Conservation (phyloP, 2,113 vertebrate genomes). For the Oxygymnocypris stewartii region DNA sequence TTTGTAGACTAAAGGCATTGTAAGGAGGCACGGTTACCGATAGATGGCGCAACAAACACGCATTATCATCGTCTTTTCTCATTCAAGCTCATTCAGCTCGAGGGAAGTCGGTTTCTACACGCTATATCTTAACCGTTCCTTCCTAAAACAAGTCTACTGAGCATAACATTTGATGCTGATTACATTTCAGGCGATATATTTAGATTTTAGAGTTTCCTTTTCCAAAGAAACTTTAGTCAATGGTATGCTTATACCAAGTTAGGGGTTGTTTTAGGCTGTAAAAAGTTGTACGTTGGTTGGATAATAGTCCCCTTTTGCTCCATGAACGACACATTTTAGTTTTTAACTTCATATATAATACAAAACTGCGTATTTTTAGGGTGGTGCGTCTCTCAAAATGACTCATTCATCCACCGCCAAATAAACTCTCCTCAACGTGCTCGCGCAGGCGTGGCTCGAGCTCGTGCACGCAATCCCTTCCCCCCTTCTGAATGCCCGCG, state of each 20-base stretch:
- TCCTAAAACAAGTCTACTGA: neutral
- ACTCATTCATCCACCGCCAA: slow-evolving; percentile 35
- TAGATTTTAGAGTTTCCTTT: neutral
- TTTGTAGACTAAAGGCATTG: neutral
- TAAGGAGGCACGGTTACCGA: neutral
- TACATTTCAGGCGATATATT: neutral
- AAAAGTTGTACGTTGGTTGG: neutral
- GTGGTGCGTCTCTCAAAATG: slow-evolving; percentile 16
- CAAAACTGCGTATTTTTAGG: slow-evolving; percentile 31
- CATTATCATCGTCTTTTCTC: neutral
- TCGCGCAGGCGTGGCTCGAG: slow-evolving; percentile 78
- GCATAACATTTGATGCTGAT: neutral
- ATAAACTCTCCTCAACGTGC: slow-evolving; percentile 61
- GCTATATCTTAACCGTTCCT: neutral
- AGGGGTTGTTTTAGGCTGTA: neutral
- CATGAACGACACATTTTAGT: neutral
- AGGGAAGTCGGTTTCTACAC: neutral
- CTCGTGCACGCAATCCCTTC: slow-evolving; percentile 69
- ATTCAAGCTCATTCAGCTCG: neutral
- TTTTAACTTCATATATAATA: slow-evolving; percentile 1
- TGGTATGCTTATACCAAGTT: neutral
- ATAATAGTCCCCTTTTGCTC: neutral
- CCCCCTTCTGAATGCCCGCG: slow-evolving; percentile 60
- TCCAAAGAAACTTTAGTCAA: neutral
- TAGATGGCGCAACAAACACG: slow-evolving; percentile 37